Conservation (phyloP, 2,888 invertebrate species). For the Xestia sexstrigata region DNA sequence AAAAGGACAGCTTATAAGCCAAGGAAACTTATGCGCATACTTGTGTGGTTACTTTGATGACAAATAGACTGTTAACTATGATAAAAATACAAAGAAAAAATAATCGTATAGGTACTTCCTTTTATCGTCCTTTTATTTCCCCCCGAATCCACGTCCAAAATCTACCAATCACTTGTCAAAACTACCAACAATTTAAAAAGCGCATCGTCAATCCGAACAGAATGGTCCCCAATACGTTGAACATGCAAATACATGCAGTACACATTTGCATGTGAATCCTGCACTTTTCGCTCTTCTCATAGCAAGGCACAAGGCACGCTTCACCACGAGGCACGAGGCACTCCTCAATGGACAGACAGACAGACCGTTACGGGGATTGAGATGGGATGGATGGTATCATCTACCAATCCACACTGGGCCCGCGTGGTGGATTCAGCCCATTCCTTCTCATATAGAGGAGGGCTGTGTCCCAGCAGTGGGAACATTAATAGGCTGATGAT, state of each 20-base stretch:
- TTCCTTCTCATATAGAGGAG: too few relatives aligned
- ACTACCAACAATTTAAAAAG: constrained; percentile 31
- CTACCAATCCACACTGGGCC: too few relatives aligned
- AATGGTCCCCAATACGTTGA: constrained; percentile 64
- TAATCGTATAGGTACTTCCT: not conserved
- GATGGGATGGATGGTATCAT: not conserved
- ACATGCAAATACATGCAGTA: constrained; percentile 72
- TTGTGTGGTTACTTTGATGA: not conserved
- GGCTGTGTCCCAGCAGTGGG: too few relatives aligned
- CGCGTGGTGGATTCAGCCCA: too few relatives aligned
- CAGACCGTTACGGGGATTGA: constrained; percentile 25
- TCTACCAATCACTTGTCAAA: constrained; percentile 15
- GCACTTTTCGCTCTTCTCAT: constrained; percentile 69
- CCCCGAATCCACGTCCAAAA: not conserved
- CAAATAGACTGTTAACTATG: not conserved
- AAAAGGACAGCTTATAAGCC: not conserved
- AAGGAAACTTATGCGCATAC: not conserved
- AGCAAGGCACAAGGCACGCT: constrained; percentile 28
- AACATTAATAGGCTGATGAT: too few relatives aligned
- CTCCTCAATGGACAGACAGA: constrained; percentile 57
- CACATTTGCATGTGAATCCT: constrained; percentile 76
- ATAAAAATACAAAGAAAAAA: not conserved
- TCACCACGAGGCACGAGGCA: constrained; percentile 36
- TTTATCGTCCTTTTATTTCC: not conserved
- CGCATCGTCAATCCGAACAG: constrained; percentile 45